Conservation (phyloP, 2,113 vertebrate species). For the Pterophyllum scalare region DNA sequence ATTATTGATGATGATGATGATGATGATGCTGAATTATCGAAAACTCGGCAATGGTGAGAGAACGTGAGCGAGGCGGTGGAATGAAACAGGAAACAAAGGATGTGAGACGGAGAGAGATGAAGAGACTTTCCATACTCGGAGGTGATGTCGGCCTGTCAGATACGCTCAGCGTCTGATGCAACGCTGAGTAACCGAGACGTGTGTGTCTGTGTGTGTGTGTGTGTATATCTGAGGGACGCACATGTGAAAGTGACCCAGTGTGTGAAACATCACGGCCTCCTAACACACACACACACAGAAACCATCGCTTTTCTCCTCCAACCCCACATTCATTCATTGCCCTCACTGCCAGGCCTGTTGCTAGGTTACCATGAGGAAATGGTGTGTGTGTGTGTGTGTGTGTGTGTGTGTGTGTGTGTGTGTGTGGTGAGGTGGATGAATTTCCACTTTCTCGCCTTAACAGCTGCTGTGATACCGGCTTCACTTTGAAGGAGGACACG, state of each 20-base stretch:
- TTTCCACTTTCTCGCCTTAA: slow-evolving; percentile 58
- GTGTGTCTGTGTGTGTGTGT: slow-evolving; percentile 22
- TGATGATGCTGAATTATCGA: background rate
- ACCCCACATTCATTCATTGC: slow-evolving; percentile 36
- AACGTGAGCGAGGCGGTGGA: too few species aligned
- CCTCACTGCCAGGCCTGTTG: slow-evolving; percentile 69
- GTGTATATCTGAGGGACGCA: slow-evolving; percentile 1
- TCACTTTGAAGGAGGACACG: slow-evolving; percentile 17
- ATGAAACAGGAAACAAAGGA: background rate
- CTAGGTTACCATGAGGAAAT: slow-evolving; percentile 67
- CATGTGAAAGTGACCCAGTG: slow-evolving; percentile 52
- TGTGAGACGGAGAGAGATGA: background rate
- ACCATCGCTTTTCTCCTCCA: slow-evolving; percentile 29
- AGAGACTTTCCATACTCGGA: slow-evolving; percentile 12
- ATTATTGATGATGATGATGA: background rate
- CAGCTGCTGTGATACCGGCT: slow-evolving; percentile 55
- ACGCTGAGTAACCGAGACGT: slow-evolving; percentile 55
- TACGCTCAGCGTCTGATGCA: slow-evolving; percentile 68
- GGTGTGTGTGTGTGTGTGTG: slow-evolving; percentile 30
- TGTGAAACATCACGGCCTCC: slow-evolving; percentile 45
- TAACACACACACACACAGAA: background rate
- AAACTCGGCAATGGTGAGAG: background rate
- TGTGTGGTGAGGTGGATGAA: slow-evolving; percentile 31
- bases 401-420: slow-evolving; percentile 33
- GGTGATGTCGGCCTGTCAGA: slow-evolving; percentile 39